phyloP scores from a whole-genome alignment of 2,888 invertebrate genomes.

The Monoplex corrugatus region DNA sequence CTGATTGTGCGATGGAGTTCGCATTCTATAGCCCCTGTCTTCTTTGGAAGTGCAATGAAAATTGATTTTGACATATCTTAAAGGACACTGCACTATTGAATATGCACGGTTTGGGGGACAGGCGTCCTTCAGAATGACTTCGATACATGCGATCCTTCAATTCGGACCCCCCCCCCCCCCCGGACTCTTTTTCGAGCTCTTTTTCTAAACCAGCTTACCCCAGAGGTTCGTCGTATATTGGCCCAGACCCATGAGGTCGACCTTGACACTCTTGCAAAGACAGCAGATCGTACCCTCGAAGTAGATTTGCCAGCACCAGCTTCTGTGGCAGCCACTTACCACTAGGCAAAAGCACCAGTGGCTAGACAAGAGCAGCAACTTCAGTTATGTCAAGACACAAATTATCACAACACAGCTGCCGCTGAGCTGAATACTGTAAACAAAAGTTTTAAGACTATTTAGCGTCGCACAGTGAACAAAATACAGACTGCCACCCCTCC shows the following conservation, averaged over 20 bases:
- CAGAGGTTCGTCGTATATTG: constrained; percentile 24
- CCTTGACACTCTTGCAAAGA: constrained; percentile 28
- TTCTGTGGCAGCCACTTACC: neutral
- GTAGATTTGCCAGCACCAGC: constrained; percentile 23
- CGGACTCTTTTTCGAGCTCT: neutral
- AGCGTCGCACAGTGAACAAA: neutral
- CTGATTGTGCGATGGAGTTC: too few species aligned
- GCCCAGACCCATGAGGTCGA: constrained; percentile 19
- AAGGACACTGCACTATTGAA: constrained; percentile 13
- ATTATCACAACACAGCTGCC: neutral
- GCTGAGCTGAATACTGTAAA: neutral
- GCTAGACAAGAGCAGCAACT: neutral
- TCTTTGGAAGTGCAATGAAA: too few species aligned
- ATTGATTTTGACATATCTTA: too few species aligned
- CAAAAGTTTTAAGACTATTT: neutral
- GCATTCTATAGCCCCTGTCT: too few species aligned
- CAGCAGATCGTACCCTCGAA: constrained; percentile 9
- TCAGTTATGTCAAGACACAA: too few species aligned
- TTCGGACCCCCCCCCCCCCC: neutral
- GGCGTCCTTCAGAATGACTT: constrained; percentile 10
- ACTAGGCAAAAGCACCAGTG: neutral
- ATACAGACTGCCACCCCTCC: neutral
- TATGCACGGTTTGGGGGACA: constrained; percentile 29
- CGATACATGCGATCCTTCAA: neutral
- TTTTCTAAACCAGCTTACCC: neutral